These are phyloP conservation scores for Halotydeus destructor DNA, from an alignment of 1,140 invertebrate species.

Conservation along the genomic window DNA sequence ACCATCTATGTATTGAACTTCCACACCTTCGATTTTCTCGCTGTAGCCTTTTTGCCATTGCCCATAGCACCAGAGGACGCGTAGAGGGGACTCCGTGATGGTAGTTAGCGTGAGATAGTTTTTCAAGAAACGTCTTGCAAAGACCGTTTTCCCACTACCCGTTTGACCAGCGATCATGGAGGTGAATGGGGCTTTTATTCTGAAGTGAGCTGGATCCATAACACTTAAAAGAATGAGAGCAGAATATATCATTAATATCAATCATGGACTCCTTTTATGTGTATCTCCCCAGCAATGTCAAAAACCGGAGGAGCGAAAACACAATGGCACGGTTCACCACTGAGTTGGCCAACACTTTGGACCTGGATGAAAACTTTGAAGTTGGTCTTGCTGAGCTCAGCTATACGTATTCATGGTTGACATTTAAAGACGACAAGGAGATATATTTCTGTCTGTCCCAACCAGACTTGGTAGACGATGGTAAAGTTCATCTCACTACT, in stretches of 20 bases:
- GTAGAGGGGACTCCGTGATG: background rate
- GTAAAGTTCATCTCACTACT: no score
- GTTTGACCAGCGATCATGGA: background rate
- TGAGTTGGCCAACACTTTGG: no score
- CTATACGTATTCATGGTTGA: conserved; percentile 7
- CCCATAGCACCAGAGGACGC: background rate
- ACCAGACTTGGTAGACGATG: no score
- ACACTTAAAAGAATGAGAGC: no score
- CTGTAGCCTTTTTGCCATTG: background rate
- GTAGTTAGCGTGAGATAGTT: background rate
- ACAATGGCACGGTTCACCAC: no score
- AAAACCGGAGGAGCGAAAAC: no score
- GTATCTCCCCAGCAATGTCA: no score
- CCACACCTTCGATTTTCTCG: background rate
- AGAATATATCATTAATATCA: no score
- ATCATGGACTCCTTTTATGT: no score
- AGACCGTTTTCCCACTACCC: background rate
- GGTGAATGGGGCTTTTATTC: background rate
- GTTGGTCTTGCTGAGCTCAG: conserved; percentile 4
- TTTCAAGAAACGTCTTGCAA: background rate
- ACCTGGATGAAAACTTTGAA: conserved; percentile 1
- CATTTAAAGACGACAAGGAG: no score
- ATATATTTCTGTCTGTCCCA: no score
- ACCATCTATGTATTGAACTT: background rate
- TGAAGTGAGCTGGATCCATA: no score